A percentile compares a stretch with the other conserved stretches of the same genome.
Conservation (phyloP, 1,140 invertebrate genomes). For the Drosophila kanapiae region DNA sequence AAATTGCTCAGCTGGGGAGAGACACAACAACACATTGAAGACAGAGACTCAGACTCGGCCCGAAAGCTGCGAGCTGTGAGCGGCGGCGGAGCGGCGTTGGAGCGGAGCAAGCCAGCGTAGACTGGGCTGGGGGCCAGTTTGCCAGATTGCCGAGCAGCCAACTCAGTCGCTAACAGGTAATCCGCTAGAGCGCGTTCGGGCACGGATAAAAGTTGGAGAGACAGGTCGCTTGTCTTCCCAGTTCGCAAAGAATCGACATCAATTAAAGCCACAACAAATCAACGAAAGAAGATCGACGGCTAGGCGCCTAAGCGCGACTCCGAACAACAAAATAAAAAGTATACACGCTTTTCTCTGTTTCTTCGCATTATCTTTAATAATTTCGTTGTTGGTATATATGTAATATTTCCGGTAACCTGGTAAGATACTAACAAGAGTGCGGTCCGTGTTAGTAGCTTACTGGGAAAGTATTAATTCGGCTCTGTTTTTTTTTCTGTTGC, state of each 20-base stretch:
- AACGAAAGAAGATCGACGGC: conserved; percentile 9
- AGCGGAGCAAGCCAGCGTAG: conserved; percentile 21
- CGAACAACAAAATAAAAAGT: conserved; percentile 17
- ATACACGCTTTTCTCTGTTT: conserved; percentile 17
- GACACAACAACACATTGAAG: not conserved
- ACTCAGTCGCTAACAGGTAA: conserved; percentile 72
- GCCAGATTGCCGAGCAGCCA: conserved; percentile 16
- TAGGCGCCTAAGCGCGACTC: conserved; percentile 40
- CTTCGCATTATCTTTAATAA: not conserved
- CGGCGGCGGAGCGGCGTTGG: conserved; percentile 15
- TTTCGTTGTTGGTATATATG: conserved; percentile 3
- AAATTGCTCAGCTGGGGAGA: conserved; percentile 3
- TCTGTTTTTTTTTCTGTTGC: conserved; percentile 17
- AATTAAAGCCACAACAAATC: conserved; percentile 21
- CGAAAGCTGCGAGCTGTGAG: conserved; percentile 27
- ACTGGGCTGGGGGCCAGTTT: conserved; percentile 13
- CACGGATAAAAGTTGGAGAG: conserved; percentile 56
- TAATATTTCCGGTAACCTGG: conserved; percentile 23
- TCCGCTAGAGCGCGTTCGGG: conserved; percentile 70
- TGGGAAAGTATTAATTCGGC: conserved; percentile 14
- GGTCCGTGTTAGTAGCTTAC: conserved; percentile 33
- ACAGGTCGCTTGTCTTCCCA: conserved; percentile 23
- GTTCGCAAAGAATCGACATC: conserved; percentile 40
- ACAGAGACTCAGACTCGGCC: conserved; percentile 22
- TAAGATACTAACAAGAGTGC: conserved; percentile 32